Evolutionary conservation across 2,113 vertebrate species (phyloP).

Genomic region (Orcinus orca): DNA sequence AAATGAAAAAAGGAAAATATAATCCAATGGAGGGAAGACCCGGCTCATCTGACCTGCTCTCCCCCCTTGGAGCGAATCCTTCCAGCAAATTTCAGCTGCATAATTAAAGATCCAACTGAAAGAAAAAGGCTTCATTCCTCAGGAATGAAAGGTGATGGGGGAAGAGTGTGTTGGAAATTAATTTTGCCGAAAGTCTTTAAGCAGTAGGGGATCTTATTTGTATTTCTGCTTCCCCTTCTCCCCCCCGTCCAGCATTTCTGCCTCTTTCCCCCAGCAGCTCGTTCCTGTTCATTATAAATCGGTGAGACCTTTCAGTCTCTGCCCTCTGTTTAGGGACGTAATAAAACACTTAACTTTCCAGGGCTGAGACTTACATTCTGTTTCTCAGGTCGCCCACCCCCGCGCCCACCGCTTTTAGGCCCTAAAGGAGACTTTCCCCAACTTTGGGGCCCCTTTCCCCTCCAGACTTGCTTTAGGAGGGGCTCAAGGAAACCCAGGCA

Average conservation of each 20-base stretch:
- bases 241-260: slow-evolving; percentile 66
- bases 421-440: slow-evolving; percentile 49
- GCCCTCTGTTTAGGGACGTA: slow-evolving; percentile 87
- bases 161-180: slow-evolving; percentile 51
- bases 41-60: slow-evolving; percentile 52
- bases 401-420: slow-evolving; percentile 48
- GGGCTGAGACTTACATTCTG: slow-evolving; percentile 80
- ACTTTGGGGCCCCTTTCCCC: slow-evolving; percentile 39
- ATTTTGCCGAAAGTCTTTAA: slow-evolving; percentile 50
- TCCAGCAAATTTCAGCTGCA: slow-evolving; percentile 61
- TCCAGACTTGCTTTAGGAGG: slow-evolving; percentile 24
- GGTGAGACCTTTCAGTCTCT: slow-evolving; percentile 84
- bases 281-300: slow-evolving; percentile 87
- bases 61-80: slow-evolving; percentile 71
- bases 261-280: slow-evolving; percentile 79
- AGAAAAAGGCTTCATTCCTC: slow-evolving; percentile 33
- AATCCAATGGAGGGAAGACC: slow-evolving; percentile 43
- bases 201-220: slow-evolving; percentile 58
- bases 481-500: not conserved
- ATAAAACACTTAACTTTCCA: slow-evolving; percentile 88
- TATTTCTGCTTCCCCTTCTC: slow-evolving; percentile 58
- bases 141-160: slow-evolving; percentile 43
- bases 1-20: slow-evolving; percentile 57
- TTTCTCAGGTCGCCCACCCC: slow-evolving; percentile 73
- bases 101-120: slow-evolving; percentile 68